Evolutionary conservation across 2,888 invertebrate species (phyloP).

Genomic region (Rhagonycha fulva): DNA sequence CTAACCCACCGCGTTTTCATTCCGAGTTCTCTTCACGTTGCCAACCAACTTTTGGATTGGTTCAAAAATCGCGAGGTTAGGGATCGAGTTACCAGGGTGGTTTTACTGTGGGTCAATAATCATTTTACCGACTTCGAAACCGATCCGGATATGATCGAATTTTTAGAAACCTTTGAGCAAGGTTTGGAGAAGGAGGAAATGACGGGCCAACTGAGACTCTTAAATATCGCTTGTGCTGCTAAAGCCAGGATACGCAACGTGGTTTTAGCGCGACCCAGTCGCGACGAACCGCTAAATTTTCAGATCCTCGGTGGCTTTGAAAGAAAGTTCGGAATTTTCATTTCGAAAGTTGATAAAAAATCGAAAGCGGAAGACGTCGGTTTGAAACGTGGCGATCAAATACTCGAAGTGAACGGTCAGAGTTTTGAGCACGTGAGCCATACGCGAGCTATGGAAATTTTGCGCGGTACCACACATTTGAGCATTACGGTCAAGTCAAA

Average conservation of each 20-base stretch:
- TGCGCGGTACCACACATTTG: slow-evolving; percentile 92
- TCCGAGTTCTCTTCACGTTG: slow-evolving; percentile 81
- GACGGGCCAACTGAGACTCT: slow-evolving; percentile 77
- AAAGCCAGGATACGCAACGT: slow-evolving; percentile 93
- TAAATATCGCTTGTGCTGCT: slow-evolving; percentile 97
- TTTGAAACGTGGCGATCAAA: slow-evolving; percentile 95
- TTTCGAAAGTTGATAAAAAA: slow-evolving; percentile 82
- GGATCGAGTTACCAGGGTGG: slow-evolving; percentile 92
- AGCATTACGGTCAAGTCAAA: slow-evolving; percentile 97
- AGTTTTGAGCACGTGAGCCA: slow-evolving; percentile 93
- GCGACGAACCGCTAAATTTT: slow-evolving; percentile 93
- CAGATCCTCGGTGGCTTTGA: slow-evolving; percentile 93
- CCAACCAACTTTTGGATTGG: slow-evolving; percentile 87
- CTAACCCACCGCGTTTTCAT: slow-evolving; percentile 96
- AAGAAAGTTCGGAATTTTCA: slow-evolving; percentile 90
- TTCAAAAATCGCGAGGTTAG: slow-evolving; percentile 78
- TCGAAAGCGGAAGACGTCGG: slow-evolving; percentile 96
- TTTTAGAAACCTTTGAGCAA: slow-evolving; percentile 89
- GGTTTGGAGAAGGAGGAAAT: slow-evolving; percentile 83
- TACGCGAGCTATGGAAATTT: slow-evolving; percentile 88
- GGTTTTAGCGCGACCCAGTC: slow-evolving; percentile 86
- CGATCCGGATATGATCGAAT: slow-evolving; percentile 95
- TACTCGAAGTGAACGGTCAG: slow-evolving; percentile 96
- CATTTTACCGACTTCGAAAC: slow-evolving; percentile 98
- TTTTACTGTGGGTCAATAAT: slow-evolving; percentile 98